Evolutionary conservation across 2,797 vertebrate genomes (phyloP).

Genomic region (Anabacerthia variegaticeps): DNA sequence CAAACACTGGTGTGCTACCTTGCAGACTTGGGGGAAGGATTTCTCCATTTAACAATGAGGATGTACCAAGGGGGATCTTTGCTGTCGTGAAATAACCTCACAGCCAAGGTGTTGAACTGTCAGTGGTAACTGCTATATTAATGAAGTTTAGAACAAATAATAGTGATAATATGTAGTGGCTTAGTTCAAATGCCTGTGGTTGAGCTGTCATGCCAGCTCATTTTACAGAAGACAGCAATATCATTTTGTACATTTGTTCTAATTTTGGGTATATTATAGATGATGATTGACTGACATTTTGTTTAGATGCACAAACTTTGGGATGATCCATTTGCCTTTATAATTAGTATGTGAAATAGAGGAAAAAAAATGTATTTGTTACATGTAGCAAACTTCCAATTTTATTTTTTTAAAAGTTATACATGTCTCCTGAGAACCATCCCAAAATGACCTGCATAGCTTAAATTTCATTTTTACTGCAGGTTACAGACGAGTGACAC

Average conservation of each 20-base stretch:
- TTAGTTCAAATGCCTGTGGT: background rate
- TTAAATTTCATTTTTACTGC: background rate
- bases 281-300: background rate
- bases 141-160: background rate
- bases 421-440: background rate
- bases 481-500: constrained; percentile 29
- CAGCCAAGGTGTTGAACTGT: background rate
- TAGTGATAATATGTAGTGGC: background rate
- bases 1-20: background rate
- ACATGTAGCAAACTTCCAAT: background rate
- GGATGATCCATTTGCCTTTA: background rate
- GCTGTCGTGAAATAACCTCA: background rate
- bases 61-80: background rate
- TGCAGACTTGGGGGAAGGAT: background rate
- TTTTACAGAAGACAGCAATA: background rate
- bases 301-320: background rate
- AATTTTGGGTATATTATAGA: background rate
- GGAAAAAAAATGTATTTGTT: background rate
- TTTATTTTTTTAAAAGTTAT: background rate
- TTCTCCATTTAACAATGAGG: background rate
- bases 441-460: background rate
- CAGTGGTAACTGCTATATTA: background rate
- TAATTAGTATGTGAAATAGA: background rate
- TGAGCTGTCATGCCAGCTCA: background rate
- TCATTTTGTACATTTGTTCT: background rate